These are phyloP conservation scores for Eremobia ochroleuca DNA, from an alignment of 2,888 invertebrate species.

Conservation along the genomic window DNA sequence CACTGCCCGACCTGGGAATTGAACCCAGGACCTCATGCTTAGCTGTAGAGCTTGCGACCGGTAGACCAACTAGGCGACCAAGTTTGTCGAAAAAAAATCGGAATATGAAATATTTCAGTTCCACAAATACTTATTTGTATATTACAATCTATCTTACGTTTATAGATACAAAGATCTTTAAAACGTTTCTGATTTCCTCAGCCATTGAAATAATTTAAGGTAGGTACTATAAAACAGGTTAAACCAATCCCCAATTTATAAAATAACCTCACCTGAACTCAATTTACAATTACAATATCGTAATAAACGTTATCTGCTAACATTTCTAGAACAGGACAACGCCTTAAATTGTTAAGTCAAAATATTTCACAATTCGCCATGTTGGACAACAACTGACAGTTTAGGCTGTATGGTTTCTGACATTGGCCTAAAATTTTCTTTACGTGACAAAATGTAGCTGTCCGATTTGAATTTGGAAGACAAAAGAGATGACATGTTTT, in stretches of 20 bases:
- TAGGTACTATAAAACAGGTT: conserved; percentile 17
- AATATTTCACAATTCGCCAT: conserved; percentile 55
- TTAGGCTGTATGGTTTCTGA: conserved; percentile 33
- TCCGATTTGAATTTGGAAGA: conserved; percentile 39
- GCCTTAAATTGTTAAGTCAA: conserved; percentile 45
- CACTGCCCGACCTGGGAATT: neutral
- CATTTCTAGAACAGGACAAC: conserved; percentile 47
- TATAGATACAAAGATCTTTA: neutral
- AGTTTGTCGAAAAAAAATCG: neutral
- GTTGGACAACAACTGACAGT: conserved; percentile 49
- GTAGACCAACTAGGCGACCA: neutral
- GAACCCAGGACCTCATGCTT: neutral
- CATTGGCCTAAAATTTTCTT: conserved; percentile 60
- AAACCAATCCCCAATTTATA: conserved; percentile 24
- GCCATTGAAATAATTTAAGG: neutral
- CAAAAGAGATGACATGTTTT: conserved; percentile 13
- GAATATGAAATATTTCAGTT: neutral
- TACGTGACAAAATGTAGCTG: conserved; percentile 36
- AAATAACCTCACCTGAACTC: conserved; percentile 21
- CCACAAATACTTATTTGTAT: neutral
- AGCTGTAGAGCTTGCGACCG: neutral
- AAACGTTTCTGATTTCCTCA: neutral
- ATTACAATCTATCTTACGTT: neutral
- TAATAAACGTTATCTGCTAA: conserved; percentile 30
- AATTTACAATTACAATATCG: conserved; percentile 53